Evolutionary conservation across 2,797 vertebrate genomes (phyloP).

Genomic region (Gallirallus australis): DNA sequence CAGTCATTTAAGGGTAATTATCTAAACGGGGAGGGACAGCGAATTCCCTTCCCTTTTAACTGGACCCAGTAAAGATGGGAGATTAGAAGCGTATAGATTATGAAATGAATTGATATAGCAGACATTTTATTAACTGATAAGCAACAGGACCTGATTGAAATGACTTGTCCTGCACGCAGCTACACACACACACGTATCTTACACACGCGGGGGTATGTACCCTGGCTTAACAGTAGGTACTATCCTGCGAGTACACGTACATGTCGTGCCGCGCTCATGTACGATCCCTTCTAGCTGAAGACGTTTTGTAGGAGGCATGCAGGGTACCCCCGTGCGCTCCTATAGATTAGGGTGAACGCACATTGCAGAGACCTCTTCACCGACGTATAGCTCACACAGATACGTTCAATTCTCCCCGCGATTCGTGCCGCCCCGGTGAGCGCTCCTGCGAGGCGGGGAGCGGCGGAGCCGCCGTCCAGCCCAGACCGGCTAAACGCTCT

Average conservation of each 20-base stretch:
- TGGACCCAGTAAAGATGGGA: constrained; percentile 83
- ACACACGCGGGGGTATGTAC: not conserved
- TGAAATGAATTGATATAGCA: constrained; percentile 64
- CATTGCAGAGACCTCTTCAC: not conserved
- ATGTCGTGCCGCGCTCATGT: accelerated
- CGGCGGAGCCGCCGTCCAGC: not conserved
- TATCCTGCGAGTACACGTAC: accelerated
- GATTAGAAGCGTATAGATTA: constrained; percentile 75
- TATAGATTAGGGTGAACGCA: accelerated
- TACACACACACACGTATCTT: not conserved
- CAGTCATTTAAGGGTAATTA: constrained; percentile 90
- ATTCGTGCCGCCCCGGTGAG: not conserved
- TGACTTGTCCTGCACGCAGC: not conserved
- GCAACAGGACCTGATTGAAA: constrained; percentile 10
- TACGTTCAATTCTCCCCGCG: not conserved
- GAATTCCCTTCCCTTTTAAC: constrained; percentile 83
- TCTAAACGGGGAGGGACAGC: constrained; percentile 77
- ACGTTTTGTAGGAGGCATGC: not conserved
- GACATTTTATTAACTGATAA: constrained; percentile 64
- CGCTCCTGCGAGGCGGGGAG: not conserved
- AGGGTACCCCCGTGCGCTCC: not conserved
- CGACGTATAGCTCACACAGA: accelerated
- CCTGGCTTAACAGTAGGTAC: not conserved
- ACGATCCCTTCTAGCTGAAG: not conserved
- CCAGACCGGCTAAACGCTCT: not conserved